Conservation (phyloP, 2,797 vertebrate species). For the Denticeps clupeoides region DNA sequence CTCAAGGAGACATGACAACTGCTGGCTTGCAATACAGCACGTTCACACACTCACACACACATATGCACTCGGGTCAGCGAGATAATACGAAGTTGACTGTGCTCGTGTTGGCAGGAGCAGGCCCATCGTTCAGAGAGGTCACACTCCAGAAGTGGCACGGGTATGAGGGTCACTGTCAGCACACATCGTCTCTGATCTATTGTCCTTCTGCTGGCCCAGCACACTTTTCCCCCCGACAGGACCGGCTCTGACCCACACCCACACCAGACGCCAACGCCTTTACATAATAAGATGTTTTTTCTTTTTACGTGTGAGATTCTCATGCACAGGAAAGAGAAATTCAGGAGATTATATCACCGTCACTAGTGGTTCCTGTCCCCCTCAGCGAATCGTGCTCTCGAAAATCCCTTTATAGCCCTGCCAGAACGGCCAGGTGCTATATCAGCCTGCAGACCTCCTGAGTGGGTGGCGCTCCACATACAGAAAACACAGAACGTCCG, state of each 20-base stretch:
- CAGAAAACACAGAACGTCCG: no score
- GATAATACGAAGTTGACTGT: slow-evolving; percentile 1
- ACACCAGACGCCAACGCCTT: no score
- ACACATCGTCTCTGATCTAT: slow-evolving; percentile 28
- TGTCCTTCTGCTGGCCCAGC: slow-evolving; percentile 21
- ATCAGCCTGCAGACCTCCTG: not conserved
- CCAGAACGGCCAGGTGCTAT: not conserved
- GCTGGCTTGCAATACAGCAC: slow-evolving; percentile 13
- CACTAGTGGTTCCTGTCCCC: not conserved
- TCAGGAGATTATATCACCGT: not conserved
- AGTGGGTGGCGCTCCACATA: no score
- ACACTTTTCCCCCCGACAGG: slow-evolving; percentile 4
- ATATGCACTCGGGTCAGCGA: slow-evolving; percentile 9
- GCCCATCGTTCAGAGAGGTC: slow-evolving; percentile 35
- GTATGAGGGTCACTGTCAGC: slow-evolving; percentile 44
- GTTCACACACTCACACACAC: slow-evolving; percentile 9
- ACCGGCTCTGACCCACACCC: no score
- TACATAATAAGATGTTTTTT: no score
- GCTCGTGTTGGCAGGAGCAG: slow-evolving; percentile 32
- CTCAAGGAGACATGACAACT: not conserved
- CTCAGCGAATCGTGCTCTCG: not conserved
- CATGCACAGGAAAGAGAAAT: not conserved
- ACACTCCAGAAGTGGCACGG: slow-evolving; percentile 31
- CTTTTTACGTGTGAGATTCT: no score
- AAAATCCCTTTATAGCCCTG: not conserved